Conservation (phyloP, 2,113 vertebrate species). For the Stomatorhinus ivindoensis region DNA sequence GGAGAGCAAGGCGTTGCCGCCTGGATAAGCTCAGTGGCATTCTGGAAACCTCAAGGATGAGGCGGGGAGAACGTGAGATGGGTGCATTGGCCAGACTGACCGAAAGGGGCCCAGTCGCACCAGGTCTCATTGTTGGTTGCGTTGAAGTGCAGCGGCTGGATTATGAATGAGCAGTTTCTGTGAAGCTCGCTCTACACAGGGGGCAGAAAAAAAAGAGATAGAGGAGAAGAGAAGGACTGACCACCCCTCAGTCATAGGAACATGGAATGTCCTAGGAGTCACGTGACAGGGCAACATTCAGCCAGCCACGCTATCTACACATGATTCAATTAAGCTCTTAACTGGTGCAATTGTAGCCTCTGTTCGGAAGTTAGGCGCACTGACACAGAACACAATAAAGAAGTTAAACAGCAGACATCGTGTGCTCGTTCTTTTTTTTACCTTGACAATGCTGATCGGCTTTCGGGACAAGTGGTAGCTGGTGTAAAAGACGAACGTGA, state of each 20-base stretch:
- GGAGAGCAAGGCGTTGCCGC: neutral
- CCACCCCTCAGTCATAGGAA: neutral
- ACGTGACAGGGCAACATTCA: neutral
- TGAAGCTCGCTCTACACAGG: conserved; percentile 79
- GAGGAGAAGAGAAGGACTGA: neutral
- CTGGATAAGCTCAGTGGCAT: neutral
- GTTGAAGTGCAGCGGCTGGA: conserved; percentile 52
- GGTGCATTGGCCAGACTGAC: conserved; percentile 53
- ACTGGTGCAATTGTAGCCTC: neutral
- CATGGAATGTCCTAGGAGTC: neutral
- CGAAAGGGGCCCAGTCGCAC: conserved; percentile 91
- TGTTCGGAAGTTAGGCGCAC: neutral
- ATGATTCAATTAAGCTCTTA: neutral
- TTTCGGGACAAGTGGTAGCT: conserved; percentile 92
- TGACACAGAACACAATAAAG: neutral
- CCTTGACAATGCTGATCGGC: conserved; percentile 95
- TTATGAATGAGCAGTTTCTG: conserved; percentile 72
- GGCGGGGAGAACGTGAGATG: neutral
- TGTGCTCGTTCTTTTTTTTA: conserved; percentile 34
- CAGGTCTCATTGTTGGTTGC: conserved; percentile 71
- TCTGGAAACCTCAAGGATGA: neutral
- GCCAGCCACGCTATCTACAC: neutral
- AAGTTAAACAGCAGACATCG: neutral
- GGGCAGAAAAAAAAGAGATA: neutral
- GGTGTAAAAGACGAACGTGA: conserved; percentile 88